A percentile compares a stretch with the other conserved stretches of the same genome.
Evolutionary conservation across 2,113 vertebrate genomes (phyloP).

Genomic region (Lasiurus cinereus): DNA sequence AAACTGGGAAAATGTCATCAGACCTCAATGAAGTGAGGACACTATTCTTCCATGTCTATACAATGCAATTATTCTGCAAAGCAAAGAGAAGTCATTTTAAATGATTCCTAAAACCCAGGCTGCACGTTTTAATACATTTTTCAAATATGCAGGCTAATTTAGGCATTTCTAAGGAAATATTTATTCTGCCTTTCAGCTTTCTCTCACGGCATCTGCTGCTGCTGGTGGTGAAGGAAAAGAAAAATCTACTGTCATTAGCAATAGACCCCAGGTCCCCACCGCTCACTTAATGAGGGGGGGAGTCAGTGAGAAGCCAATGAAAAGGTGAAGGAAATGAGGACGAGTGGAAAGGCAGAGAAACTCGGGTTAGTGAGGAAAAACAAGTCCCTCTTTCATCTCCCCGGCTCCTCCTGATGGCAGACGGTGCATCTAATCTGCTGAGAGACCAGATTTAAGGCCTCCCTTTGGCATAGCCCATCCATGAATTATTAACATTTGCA

Average conservation of each 20-base stretch:
- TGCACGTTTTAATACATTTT: constrained; percentile 76
- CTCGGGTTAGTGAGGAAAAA: constrained; percentile 75
- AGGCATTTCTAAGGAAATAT: constrained; percentile 78
- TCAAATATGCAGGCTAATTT: constrained; percentile 76
- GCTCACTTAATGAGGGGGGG: background rate
- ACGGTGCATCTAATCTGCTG: constrained; percentile 74
- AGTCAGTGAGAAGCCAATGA: background rate
- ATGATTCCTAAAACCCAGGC: constrained; percentile 68
- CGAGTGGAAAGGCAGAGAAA: constrained; percentile 43
- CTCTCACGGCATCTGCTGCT: constrained; percentile 76
- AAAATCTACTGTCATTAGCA: constrained; percentile 63
- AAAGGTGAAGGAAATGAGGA: constrained; percentile 56
- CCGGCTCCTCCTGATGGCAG: constrained; percentile 66
- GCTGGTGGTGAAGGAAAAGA: constrained; percentile 68
- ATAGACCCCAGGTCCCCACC: background rate
- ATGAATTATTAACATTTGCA: constrained; percentile 84
- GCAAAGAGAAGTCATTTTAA: constrained; percentile 69
- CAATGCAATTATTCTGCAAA: constrained; percentile 40
- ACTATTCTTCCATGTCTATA: background rate
- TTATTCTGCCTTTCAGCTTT: constrained; percentile 73
- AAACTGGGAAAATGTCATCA: constrained; percentile 40
- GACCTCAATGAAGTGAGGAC: background rate
- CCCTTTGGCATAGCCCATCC: constrained; percentile 77
- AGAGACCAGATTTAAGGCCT: constrained; percentile 79
- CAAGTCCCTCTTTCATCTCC: constrained; percentile 78